Evolutionary conservation across 2,113 vertebrate genomes (phyloP).

Genomic region (Suricata suricatta): DNA sequence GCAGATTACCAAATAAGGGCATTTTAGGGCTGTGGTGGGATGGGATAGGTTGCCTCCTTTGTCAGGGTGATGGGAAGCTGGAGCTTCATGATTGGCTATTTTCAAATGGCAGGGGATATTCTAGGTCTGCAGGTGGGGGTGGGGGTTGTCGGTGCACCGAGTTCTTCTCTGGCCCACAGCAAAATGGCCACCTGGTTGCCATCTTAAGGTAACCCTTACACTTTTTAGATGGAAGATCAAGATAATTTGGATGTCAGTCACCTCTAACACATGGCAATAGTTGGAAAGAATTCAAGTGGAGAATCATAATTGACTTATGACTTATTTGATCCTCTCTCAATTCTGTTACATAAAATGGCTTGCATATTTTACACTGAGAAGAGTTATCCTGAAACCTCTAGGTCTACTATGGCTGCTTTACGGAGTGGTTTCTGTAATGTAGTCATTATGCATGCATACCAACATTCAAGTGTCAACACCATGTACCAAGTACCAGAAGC

Average conservation of each 20-base stretch:
- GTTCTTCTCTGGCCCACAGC: no score
- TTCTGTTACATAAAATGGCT: conserved; percentile 5
- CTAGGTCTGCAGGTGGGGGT: no score
- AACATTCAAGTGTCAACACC: background rate
- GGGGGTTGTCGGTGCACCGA: no score
- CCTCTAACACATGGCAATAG: background rate
- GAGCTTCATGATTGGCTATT: no score
- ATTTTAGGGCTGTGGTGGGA: no score
- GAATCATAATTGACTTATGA: conserved; percentile 1
- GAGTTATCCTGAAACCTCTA: background rate
- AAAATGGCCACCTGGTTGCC: no score
- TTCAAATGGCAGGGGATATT: no score
- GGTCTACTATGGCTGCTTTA: background rate
- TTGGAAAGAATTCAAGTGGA: background rate
- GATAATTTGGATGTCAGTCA: background rate
- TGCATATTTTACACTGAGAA: background rate
- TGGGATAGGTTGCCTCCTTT: no score
- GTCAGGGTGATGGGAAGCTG: no score
- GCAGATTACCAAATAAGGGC: no score
- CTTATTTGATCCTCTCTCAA: background rate
- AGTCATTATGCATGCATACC: background rate
- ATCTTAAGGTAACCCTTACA: no score
- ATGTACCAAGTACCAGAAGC: background rate
- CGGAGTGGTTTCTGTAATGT: background rate
- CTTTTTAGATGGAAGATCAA: background rate